Evolutionary conservation across 2,113 vertebrate species (phyloP).

Genomic region (Phainopepla nitens): DNA sequence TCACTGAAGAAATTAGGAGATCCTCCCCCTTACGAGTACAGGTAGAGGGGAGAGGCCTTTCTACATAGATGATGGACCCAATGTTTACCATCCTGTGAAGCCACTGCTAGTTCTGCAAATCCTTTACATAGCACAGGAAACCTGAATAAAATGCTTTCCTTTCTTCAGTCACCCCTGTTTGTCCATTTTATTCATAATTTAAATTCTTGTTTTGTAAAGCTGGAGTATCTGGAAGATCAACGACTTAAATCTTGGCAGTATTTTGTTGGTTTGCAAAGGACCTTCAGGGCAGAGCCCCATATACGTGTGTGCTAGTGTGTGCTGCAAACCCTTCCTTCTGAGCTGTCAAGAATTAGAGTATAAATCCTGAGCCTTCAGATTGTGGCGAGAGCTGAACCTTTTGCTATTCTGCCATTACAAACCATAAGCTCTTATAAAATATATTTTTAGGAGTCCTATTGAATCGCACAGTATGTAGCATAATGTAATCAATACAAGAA

Average conservation of each 20-base stretch:
- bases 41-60: background rate
- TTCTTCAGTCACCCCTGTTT: background rate
- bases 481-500: slow-evolving; percentile 71
- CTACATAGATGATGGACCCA: background rate
- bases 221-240: background rate
- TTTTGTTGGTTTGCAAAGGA: background rate
- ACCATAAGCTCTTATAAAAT: slow-evolving; percentile 51
- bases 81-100: background rate
- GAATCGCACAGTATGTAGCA: slow-evolving; percentile 62
- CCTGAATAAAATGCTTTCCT: background rate
- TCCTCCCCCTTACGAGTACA: background rate
- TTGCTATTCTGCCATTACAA: slow-evolving; percentile 29
- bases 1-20: background rate
- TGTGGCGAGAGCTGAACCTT: background rate
- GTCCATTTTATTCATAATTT: background rate
- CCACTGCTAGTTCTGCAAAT: background rate
- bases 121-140: background rate
- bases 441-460: slow-evolving; percentile 65
- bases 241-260: background rate
- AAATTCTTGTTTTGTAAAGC: background rate
- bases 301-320: background rate
- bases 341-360: background rate
- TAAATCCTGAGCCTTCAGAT: background rate
- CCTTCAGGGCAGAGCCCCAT: background rate
- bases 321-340: background rate